Evolutionary conservation across 2,888 invertebrate species (phyloP).

Genomic region (Carcina quercana): DNA sequence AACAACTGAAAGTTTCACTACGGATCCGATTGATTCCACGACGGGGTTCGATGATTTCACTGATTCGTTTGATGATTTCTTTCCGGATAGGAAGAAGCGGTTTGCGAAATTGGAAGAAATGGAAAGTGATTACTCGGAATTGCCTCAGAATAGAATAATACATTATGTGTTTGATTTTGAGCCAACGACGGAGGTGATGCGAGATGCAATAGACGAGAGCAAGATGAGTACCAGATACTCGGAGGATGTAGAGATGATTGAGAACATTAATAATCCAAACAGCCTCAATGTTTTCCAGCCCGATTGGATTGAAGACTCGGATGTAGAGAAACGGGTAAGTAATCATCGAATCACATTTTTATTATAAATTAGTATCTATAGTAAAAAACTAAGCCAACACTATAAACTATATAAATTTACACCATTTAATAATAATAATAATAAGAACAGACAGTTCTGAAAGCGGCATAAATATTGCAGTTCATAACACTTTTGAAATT

Average conservation of each 20-base stretch:
- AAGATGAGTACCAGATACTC: conserved; percentile 32
- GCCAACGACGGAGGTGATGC: conserved; percentile 23
- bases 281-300: no score
- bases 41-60: conserved; percentile 14
- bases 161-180: conserved; percentile 43
- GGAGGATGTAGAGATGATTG: conserved; percentile 25
- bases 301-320: no score
- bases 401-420: no score
- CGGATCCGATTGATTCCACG: conserved; percentile 29
- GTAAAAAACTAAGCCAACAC: no score
- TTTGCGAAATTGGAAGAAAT: conserved; percentile 17
- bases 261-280: no score
- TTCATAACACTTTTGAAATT: no score
- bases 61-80: conserved; percentile 6
- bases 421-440: no score
- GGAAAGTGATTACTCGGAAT: conserved; percentile 29
- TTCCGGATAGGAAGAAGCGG: conserved; percentile 22
- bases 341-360: no score
- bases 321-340: no score
- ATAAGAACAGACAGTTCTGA: no score
- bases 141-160: conserved; percentile 30
- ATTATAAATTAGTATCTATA: no score
- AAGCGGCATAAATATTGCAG: no score
- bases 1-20: conserved; percentile 37
- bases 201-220: conserved; percentile 39